These are phyloP conservation scores for Sparidentex hasta DNA, from an alignment of 2,797 vertebrate species.

Conservation along the genomic window DNA sequence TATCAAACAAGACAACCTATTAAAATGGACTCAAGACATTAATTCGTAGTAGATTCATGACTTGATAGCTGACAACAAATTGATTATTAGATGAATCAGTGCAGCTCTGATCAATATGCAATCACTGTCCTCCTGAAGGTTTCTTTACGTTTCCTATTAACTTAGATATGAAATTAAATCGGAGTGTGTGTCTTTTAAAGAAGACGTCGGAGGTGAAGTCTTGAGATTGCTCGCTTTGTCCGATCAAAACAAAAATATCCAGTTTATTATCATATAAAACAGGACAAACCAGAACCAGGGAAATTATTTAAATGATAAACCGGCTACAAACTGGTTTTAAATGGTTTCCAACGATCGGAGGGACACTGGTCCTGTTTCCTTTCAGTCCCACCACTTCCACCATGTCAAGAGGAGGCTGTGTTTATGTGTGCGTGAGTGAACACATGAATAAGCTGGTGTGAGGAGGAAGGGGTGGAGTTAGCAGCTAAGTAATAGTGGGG, in stretches of 20 bases:
- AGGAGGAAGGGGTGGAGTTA: slow-evolving; percentile 34
- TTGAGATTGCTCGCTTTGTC: not conserved
- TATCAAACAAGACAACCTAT: too few relatives aligned
- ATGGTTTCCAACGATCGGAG: not conserved
- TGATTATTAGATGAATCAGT: too few relatives aligned
- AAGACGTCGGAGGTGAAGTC: not conserved
- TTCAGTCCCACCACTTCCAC: slow-evolving; percentile 42
- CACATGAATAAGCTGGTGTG: slow-evolving; percentile 11
- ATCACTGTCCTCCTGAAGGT: not conserved
- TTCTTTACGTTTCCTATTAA: slow-evolving; percentile 2
- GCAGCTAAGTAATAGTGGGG: slow-evolving; percentile 46
- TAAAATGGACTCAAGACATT: too few relatives aligned
- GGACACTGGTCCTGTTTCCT: slow-evolving; percentile 11
- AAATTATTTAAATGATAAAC: not conserved
- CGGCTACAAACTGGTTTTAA: not conserved
- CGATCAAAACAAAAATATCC: not conserved
- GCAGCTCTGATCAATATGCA: not conserved
- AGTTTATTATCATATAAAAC: not conserved
- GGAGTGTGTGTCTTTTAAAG: not conserved
- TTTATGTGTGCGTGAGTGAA: slow-evolving; percentile 50
- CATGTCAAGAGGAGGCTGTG: slow-evolving; percentile 54
- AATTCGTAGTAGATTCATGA: too few relatives aligned
- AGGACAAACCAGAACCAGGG: not conserved
- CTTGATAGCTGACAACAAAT: too few relatives aligned
- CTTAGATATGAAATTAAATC: slow-evolving; percentile 19